A percentile compares a stretch with the other conserved stretches of the same genome.
These are phyloP conservation scores for Cynocephalus volans DNA, from an alignment of 2,113 vertebrate genomes.

Conservation along the genomic window DNA sequence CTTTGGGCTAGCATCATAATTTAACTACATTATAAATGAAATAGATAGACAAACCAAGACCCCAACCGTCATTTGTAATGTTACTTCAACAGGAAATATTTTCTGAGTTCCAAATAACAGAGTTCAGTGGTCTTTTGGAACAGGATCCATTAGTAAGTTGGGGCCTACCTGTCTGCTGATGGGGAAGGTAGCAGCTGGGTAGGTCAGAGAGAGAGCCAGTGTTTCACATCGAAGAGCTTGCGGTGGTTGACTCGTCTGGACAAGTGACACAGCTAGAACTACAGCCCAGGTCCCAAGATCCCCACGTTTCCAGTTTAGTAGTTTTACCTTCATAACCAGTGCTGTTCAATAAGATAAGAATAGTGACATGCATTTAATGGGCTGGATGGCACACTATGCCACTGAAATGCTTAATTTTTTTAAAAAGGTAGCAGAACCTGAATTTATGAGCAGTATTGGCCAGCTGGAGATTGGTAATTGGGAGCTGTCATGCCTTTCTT, in stretches of 20 bases:
- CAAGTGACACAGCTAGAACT: neutral
- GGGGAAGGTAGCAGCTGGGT: neutral
- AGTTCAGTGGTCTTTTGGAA: constrained; percentile 45
- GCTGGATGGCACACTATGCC: neutral
- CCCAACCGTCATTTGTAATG: neutral
- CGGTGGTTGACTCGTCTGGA: neutral
- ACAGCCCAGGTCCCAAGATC: neutral
- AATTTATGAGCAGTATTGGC: neutral
- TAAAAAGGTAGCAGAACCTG: neutral
- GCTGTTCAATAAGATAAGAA: neutral
- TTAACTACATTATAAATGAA: constrained; percentile 55
- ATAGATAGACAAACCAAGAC: constrained; percentile 21
- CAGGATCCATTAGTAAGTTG: neutral
- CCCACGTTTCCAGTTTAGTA: neutral
- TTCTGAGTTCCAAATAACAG: constrained; percentile 50
- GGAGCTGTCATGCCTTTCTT: neutral
- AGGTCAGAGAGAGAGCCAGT: neutral
- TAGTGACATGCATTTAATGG: neutral
- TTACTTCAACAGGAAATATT: constrained; percentile 9
- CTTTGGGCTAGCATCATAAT: neutral
- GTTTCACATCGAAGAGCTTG: neutral
- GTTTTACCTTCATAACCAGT: neutral
- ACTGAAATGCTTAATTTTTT: neutral
- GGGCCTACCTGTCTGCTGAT: neutral
- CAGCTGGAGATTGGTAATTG: neutral